Percentiles rank a stretch among this genome's conserved stretches.
Conservation (phyloP, 2,797 vertebrate species). For the Odontamblyopus rebecca region DNA sequence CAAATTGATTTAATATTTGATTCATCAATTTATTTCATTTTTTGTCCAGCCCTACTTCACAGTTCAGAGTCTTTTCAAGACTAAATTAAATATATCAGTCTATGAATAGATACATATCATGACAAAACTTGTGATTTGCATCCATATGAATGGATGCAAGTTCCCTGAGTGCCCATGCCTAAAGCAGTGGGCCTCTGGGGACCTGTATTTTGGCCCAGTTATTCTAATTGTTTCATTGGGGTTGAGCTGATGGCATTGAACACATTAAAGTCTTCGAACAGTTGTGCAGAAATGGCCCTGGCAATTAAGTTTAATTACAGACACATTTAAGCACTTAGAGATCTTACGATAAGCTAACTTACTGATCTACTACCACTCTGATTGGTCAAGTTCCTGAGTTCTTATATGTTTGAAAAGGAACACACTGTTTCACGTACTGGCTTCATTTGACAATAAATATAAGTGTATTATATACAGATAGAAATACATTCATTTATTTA, state of each 20-base stretch:
- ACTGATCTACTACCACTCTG: constrained; percentile 41
- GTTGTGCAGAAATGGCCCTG: constrained; percentile 57
- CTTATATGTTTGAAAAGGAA: background rate
- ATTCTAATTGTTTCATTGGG: constrained; percentile 75
- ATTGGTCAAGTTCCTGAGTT: constrained; percentile 35
- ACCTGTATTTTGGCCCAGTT: constrained; percentile 59
- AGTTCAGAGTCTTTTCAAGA: no score
- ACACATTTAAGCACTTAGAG: constrained; percentile 70
- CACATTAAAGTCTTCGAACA: constrained; percentile 58
- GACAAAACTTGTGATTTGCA: no score
- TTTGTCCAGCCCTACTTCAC: no score
- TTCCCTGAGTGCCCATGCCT: no score
- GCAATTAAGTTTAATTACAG: constrained; percentile 71
- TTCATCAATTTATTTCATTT: no score
- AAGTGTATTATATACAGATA: no score
- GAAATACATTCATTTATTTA: no score
- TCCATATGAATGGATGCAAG: no score
- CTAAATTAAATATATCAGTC: no score
- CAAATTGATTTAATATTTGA: no score
- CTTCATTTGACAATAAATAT: no score
- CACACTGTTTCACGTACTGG: background rate
- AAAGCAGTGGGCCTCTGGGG: constrained; percentile 53
- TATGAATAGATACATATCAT: no score
- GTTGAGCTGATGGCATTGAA: constrained; percentile 63
- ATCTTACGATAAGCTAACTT: constrained; percentile 56